phyloP scores from a whole-genome alignment of 2,113 vertebrate species.

The Campylomormyrus numenius region DNA sequence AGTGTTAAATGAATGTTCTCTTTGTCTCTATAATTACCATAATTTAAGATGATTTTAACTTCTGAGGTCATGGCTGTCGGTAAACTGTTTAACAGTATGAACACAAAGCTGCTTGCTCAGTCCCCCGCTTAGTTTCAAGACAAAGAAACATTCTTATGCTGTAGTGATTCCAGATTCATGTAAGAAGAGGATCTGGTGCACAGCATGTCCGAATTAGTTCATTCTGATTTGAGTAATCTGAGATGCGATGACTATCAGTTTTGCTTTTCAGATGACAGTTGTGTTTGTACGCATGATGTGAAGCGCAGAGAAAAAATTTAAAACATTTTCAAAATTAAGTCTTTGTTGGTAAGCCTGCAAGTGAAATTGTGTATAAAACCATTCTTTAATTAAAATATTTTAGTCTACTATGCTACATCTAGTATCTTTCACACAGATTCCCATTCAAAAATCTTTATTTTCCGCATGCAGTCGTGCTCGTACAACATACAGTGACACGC shows the following conservation, averaged over 20 bases:
- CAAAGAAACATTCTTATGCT: background rate
- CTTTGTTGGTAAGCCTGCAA: background rate
- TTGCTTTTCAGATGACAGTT: background rate
- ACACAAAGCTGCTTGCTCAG: background rate
- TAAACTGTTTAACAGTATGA: background rate
- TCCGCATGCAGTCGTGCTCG: background rate
- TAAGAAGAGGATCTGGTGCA: background rate
- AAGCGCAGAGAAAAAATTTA: background rate
- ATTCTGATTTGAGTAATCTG: background rate
- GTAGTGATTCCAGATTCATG: background rate
- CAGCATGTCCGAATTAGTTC: background rate
- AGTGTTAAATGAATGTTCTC: background rate
- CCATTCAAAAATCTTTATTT: background rate
- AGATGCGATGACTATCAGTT: background rate
- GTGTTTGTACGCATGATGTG: background rate
- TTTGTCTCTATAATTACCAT: background rate
- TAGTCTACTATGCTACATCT: background rate
- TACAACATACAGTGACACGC: background rate
- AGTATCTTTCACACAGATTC: background rate
- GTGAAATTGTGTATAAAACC: background rate
- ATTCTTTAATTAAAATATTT: background rate
- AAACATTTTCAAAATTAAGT: background rate
- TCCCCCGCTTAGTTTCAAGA: background rate
- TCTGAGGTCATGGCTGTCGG: background rate
- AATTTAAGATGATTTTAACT: background rate